Base-by-base conservation (phyloP, 1,140 invertebrate species). In the Diprion similis region DNA sequence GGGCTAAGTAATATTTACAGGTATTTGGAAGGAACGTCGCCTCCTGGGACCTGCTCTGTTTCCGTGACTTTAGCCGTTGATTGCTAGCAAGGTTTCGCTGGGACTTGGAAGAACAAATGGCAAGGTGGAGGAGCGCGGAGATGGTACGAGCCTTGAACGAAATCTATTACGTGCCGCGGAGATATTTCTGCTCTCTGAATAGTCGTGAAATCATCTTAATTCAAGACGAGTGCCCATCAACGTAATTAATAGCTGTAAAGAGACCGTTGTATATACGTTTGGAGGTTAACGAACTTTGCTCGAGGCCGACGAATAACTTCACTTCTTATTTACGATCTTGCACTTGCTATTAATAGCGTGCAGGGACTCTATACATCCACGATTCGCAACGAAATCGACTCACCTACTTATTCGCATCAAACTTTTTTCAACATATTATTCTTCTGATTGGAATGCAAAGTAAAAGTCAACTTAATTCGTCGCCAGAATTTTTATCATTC, bases 141-240 rank as follows among this genome's bases (percentile, higher is more conserved):
- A 37, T 37, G 24, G 24, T 6, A 37, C 6, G 24, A 37, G 24
- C 24, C 24, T 37, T 37, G 24, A 37, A 37, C 24, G 2, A 37
- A 37, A 37, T 37, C 24, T 37, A 37, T 37, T 37, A 37, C 24
- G 24, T 37, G 24, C 24, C 6, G 24, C 24, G 24, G 24, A 37
- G 24, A 37, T 37, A 37, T 37, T 37, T 6, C 24, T 37, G 24
- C 24, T 59, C 51, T 59, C 11, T 15, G 51, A 59, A 59, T 59
- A 59, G 51, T 59, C 51, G 51, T 59, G 51, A 59, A 59, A 59
- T 59, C 51, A 59, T 59, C 51, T 59, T 59, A 59, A 59, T 59
- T 59, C 51, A 59, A 15, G 11, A 59, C 51, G 11, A 59, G 51
- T 59, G 51, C 51, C 11, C 51, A 59, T 13, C 11, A 59, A 59